Evolutionary conservation across 1,140 invertebrate genomes (phyloP).

Genomic region (Agrypnia vestita): DNA sequence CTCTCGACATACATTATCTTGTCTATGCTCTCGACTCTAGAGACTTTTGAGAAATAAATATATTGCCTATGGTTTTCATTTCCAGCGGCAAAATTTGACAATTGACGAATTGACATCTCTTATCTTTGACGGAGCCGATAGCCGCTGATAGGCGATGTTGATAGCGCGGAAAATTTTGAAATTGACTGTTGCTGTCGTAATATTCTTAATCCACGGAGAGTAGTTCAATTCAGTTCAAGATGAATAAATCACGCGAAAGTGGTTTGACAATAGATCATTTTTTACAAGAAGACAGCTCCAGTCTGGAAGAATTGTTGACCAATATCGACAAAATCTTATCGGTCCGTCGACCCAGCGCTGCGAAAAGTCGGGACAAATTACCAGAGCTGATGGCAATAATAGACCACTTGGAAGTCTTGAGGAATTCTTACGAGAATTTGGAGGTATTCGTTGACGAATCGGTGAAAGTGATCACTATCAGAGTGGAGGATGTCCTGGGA

Average conservation of each 20-base stretch:
- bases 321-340: slow-evolving; percentile 16
- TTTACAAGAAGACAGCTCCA: slow-evolving; percentile 1
- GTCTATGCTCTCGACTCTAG: too few species aligned
- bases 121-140: too few species aligned
- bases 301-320: slow-evolving; percentile 6
- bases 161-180: too few species aligned
- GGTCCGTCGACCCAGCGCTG: neutral
- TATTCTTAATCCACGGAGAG: too few species aligned
- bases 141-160: too few species aligned
- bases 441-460: slow-evolving; percentile 17
- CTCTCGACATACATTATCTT: too few species aligned
- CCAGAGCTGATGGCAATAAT: slow-evolving; percentile 10
- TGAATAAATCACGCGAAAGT: neutral
- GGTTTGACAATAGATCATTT: slow-evolving; percentile 4
- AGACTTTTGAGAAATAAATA: too few species aligned
- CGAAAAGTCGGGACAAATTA: slow-evolving; percentile 8
- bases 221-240: too few species aligned
- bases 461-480: neutral
- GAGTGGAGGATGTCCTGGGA: slow-evolving; percentile 4
- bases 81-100: too few species aligned
- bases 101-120: too few species aligned
- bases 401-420: slow-evolving; percentile 13
- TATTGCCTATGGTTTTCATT: too few species aligned
- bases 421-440: slow-evolving; percentile 15
- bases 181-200: too few species aligned